Evolutionary conservation across 1,140 invertebrate genomes (phyloP).

Genomic region (Aphis craccivora): DNA sequence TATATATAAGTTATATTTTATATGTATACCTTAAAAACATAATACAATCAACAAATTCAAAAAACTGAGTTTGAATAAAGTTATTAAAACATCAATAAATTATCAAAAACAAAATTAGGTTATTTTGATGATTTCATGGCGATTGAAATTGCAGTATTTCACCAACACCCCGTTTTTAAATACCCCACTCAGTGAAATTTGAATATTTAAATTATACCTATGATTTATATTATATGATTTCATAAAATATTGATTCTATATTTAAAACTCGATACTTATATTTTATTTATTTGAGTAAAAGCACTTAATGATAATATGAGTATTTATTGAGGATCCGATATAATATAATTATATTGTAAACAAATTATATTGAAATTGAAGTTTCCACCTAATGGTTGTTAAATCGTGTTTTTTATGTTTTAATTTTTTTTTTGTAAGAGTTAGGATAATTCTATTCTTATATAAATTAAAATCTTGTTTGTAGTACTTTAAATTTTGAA

Average conservation of each 20-base stretch:
- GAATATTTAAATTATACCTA: not conserved
- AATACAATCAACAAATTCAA: not conserved
- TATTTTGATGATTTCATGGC: not conserved
- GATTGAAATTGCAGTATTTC: not conserved
- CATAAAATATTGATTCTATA: not conserved
- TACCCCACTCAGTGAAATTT: not conserved
- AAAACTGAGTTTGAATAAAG: not conserved
- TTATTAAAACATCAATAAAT: not conserved
- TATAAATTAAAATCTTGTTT: not conserved
- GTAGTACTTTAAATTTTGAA: not conserved
- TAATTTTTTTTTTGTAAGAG: not conserved
- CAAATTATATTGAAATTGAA: not conserved
- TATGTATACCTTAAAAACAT: not conserved
- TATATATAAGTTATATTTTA: not conserved
- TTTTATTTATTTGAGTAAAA: not conserved
- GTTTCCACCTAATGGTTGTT: not conserved
- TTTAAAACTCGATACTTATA: not conserved
- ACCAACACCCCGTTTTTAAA: not conserved
- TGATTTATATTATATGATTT: not conserved
- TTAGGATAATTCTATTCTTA: not conserved
- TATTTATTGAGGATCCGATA: not conserved
- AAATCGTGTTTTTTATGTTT: not conserved
- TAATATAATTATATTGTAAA: not conserved
- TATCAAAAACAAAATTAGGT: constrained; percentile 4
- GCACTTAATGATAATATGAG: not conserved